Base-by-base conservation (phyloP, 2,113 vertebrate genomes). In the Empidonax traillii region DNA sequence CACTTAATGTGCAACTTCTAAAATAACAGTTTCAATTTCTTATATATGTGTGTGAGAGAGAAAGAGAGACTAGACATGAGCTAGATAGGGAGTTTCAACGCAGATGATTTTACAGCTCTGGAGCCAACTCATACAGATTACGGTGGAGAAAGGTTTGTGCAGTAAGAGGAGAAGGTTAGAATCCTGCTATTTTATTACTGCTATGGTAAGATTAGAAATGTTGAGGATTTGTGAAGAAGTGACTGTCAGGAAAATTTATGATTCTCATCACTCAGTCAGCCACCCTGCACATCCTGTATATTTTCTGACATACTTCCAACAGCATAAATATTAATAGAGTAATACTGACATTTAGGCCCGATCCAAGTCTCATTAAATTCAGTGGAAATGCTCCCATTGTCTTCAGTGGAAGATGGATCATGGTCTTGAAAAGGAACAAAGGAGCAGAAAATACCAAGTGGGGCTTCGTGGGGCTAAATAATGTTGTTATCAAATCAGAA, bases 311-410 rank as follows among this genome's bases (percentile, higher is more conserved):
- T 93, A 85, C 52, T 91, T 97, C 92, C 96, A 97, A 72, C 78
- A 59, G 93, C 76, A 94, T 96, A 95, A 96, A 97, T 97, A 96
- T 96, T 97, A 97, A 97, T 96, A 94, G 88, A 95, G 84, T 94
- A 95, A 96, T 94, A 92, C 86, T 96, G 97, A 97, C 95, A 96
- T 94, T 96, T 96, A 94, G 85, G 85, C 49, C 73, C 94, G 93
- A 96, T 97, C 97, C 94, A 97, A 96, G 93, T 85, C 93, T 94
- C 94, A 96, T 97, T 96, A 96, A 97, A 95, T 92, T 96, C 87
- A 90, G 75, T 95, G 78, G 96, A 96, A 97, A 96, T 83, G 79
- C 92, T 96, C 39, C 82, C 90, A 97, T 97, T 97, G 96, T 97
- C 95, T 97, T 97, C 90, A 94, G 88, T 97, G 89, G 94, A 96